Percentiles rank a stretch among this genome's conserved stretches.
These are phyloP conservation scores for Toxotes chatareus DNA, from an alignment of 2,113 vertebrate species.

Conservation along the genomic window DNA sequence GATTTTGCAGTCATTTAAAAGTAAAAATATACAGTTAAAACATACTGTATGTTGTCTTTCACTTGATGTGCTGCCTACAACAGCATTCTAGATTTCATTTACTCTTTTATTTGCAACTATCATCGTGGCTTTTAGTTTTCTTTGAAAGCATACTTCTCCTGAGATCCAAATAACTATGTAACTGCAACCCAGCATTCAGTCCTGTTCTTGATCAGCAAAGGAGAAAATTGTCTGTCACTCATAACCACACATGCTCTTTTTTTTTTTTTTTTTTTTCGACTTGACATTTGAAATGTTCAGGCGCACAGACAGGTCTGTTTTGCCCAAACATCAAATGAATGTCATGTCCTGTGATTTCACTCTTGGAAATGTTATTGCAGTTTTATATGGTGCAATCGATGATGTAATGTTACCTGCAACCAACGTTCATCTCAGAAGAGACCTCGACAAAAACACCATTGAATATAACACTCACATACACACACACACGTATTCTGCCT, in stretches of 20 bases:
- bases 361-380: conserved; percentile 17
- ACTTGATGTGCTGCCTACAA: background rate
- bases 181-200: background rate
- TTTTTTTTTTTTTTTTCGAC: background rate
- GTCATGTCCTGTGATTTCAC: conserved; percentile 32
- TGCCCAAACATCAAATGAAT: conserved; percentile 43
- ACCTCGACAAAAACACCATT: conserved; percentile 2
- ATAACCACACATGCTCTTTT: background rate
- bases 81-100: background rate
- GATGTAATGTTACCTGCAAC: conserved; percentile 1
- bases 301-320: conserved; percentile 12
- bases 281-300: conserved; percentile 58
- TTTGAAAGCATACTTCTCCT: conserved; percentile 6
- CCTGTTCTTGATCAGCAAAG: background rate
- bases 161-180: background rate
- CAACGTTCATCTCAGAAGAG: background rate
- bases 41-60: background rate
- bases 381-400: background rate
- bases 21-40: background rate
- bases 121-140: background rate
- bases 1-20: too few species aligned
- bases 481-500: conserved; percentile 9
- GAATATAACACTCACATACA: background rate
- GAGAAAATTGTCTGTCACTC: conserved; percentile 21
- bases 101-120: conserved; percentile 1